These are phyloP conservation scores for Macroglossus sobrinus DNA, from an alignment of 2,113 vertebrate species.

Conservation along the genomic window DNA sequence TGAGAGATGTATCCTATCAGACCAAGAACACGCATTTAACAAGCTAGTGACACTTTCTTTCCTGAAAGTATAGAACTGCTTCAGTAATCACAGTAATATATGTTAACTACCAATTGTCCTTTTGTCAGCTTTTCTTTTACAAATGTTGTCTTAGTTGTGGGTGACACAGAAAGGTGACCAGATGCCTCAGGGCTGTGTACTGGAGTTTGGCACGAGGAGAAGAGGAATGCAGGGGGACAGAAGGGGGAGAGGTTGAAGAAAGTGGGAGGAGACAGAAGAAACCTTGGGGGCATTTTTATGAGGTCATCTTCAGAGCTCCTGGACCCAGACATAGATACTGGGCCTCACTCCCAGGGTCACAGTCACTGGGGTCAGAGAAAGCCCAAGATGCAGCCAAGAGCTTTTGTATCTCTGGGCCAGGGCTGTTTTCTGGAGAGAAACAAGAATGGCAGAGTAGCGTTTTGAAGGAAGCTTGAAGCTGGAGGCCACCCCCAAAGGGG, in stretches of 20 bases:
- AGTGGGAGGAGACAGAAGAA: background rate
- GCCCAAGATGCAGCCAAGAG: background rate
- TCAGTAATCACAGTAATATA: background rate
- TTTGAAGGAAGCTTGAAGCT: background rate
- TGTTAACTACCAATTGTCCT: background rate
- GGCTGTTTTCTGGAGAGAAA: background rate
- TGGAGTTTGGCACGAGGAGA: background rate
- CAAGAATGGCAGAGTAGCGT: background rate
- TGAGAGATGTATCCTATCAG: background rate
- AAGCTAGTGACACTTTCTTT: slow-evolving; percentile 4
- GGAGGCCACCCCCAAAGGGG: background rate
- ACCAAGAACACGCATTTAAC: background rate
- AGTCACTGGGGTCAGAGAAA: background rate
- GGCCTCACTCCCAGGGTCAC: background rate
- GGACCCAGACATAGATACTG: background rate
- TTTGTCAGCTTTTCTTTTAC: background rate
- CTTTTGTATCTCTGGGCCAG: background rate
- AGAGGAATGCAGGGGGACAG: background rate
- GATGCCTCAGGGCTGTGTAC: background rate
- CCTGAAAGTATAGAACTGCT: background rate
- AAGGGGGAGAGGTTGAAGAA: background rate
- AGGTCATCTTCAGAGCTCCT: background rate
- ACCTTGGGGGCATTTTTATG: background rate
- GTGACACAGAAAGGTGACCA: background rate
- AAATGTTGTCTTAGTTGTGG: background rate